Evolutionary conservation across 2,797 vertebrate species (phyloP).

Genomic region (Labroides dimidiatus): DNA sequence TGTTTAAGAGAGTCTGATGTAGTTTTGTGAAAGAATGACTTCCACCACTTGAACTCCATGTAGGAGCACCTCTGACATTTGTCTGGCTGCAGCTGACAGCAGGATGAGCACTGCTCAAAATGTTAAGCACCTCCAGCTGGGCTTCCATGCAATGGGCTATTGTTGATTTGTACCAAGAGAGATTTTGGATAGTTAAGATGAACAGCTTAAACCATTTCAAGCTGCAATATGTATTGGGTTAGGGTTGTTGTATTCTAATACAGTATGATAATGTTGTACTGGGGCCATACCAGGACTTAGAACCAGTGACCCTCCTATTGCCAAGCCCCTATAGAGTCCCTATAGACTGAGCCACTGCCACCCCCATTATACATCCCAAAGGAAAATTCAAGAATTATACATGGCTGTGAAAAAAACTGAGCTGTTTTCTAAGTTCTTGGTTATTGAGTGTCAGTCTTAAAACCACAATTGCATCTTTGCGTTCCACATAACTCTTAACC

Average conservation of each 20-base stretch:
- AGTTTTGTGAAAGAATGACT: conserved; percentile 53
- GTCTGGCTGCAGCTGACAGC: conserved; percentile 73
- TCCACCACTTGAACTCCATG: conserved; percentile 76
- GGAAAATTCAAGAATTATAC: too few relatives aligned
- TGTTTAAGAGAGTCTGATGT: conserved; percentile 42
- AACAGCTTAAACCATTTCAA: conserved; percentile 48
- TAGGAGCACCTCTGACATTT: conserved; percentile 75
- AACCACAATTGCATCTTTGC: conserved; percentile 8
- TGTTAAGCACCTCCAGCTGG: conserved; percentile 83
- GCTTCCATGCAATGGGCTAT: conserved; percentile 76
- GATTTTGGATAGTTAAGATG: conserved; percentile 50
- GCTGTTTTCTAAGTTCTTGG: neutral
- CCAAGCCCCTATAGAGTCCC: too few relatives aligned
- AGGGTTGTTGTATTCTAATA: too few relatives aligned
- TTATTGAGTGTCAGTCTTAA: neutral
- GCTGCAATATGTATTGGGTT: conserved; percentile 13
- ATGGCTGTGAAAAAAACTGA: too few relatives aligned
- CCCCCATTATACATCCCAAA: too few relatives aligned
- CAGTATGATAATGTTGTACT: too few relatives aligned
- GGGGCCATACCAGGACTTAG: too few relatives aligned
- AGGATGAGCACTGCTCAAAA: conserved; percentile 74
- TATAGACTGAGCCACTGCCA: too few relatives aligned
- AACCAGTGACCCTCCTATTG: too few relatives aligned
- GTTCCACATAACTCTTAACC: conserved; percentile 19
- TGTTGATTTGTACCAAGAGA: conserved; percentile 74